Base-by-base conservation (phyloP, 2,888 invertebrate genomes). In the Drosophila crucigera region DNA sequence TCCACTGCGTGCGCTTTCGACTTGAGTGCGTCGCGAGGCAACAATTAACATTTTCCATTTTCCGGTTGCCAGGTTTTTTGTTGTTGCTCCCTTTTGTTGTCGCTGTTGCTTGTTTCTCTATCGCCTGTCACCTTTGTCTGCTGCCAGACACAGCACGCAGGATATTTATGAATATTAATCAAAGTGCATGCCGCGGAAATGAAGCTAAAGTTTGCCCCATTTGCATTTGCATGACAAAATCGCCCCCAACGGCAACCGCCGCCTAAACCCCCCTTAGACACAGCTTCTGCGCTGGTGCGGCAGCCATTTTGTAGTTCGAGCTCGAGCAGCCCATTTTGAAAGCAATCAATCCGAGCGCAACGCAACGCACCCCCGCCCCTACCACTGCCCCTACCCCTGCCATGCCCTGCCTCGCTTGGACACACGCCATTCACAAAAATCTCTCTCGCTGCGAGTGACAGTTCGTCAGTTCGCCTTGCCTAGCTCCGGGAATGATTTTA, bases 31-130 rank as follows among this genome's bases (percentile, higher is more conserved):
- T 89, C 73, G 77, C 80, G 63, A 78, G 78, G 68, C 78, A 69
- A 79, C 83, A 87, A 91, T 91, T 91, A 91, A 91, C 78, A 89
- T 87, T 91, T 91, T 82, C 82, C 84, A 91, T 90, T 91, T 91
- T 89, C 91, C 89, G 89, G 82, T 83, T 88, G 84, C 82, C 80
- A 72, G 82, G 61, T 73, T 75, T 80, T 47, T 53, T 76, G 71
- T 67, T 56, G 59, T 61, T 31, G 53, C 63, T 41, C 39, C 53
- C 25, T 64, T 61, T 68, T 52, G 60, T 69, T 65, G 50, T 49
- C 30, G 37, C 55, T 68, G 60, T 66, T 47, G 28, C 28, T 37
- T 52, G 41, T 25, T 33, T 54, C 49, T 50, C 62, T 50, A 56
- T 53, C 52, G 43, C 39, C 64, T 64, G 61, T 50, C 56, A 72